These are phyloP conservation scores for Cerastoderma edule DNA, from an alignment of 2,888 invertebrate genomes.

Conservation along the genomic window DNA sequence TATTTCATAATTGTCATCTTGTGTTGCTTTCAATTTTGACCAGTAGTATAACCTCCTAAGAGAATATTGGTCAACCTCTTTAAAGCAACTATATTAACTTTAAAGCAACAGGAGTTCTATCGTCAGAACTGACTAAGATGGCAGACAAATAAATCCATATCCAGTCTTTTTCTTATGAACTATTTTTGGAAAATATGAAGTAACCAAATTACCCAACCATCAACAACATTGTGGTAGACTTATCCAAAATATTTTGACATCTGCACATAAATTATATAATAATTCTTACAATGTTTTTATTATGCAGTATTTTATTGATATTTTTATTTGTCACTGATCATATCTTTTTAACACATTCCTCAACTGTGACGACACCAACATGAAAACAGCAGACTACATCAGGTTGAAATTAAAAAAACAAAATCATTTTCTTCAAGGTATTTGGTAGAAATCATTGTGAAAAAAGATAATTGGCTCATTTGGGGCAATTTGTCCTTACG, in stretches of 20 bases:
- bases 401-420: no score
- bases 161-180: no score
- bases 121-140: neutral
- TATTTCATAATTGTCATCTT: no score
- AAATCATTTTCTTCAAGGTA: no score
- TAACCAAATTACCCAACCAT: no score
- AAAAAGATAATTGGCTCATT: neutral
- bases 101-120: neutral
- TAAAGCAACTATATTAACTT: neutral
- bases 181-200: no score
- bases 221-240: no score
- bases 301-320: neutral
- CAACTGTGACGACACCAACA: neutral
- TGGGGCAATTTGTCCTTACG: slow-evolving; percentile 1
- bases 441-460: neutral
- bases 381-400: neutral
- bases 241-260: no score
- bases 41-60: neutral
- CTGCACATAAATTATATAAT: neutral
- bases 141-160: no score
- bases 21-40: slow-evolving; percentile 4
- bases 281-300: neutral
- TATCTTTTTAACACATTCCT: neutral
- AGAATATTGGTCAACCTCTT: neutral
- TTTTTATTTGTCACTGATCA: neutral